phyloP scores from a whole-genome alignment of 2,113 vertebrate species.

The Lanius collurio region DNA sequence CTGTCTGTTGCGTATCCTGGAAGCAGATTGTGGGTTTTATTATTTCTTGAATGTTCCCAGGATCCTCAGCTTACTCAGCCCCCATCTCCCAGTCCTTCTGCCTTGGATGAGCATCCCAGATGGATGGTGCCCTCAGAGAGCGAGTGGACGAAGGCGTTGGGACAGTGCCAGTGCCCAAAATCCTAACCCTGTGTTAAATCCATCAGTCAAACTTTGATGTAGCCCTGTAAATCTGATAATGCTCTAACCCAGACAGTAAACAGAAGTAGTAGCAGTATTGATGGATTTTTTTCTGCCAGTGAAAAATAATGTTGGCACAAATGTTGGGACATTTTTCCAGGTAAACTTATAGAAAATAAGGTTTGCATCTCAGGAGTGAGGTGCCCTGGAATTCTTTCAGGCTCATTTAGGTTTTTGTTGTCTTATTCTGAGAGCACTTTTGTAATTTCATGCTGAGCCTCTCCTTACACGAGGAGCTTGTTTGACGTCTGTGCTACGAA shows the following conservation, averaged over 20 bases:
- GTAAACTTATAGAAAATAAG: neutral
- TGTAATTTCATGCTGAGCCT: neutral
- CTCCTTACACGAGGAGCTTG: neutral
- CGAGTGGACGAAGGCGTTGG: neutral
- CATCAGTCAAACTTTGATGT: neutral
- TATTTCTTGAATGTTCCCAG: neutral
- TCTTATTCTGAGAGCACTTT: neutral
- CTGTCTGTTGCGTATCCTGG: neutral
- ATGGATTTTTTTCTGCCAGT: neutral
- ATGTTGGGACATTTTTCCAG: neutral
- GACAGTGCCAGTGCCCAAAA: neutral
- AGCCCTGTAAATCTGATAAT: neutral
- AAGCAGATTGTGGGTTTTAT: neutral
- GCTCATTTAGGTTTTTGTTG: neutral
- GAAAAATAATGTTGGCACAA: neutral
- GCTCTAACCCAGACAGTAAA: neutral
- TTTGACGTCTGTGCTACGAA: accelerated
- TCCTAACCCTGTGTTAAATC: neutral
- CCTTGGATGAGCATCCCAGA: neutral
- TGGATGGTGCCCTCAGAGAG: neutral
- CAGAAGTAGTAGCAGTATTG: neutral
- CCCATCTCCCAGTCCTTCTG: neutral
- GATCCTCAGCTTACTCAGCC: neutral
- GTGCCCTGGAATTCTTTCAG: neutral
- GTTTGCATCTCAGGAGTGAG: neutral